Percentiles rank a stretch among this genome's conserved stretches.
phyloP scores from a whole-genome alignment of 2,113 vertebrate genomes.

The Megaleporinus macrocephalus region DNA sequence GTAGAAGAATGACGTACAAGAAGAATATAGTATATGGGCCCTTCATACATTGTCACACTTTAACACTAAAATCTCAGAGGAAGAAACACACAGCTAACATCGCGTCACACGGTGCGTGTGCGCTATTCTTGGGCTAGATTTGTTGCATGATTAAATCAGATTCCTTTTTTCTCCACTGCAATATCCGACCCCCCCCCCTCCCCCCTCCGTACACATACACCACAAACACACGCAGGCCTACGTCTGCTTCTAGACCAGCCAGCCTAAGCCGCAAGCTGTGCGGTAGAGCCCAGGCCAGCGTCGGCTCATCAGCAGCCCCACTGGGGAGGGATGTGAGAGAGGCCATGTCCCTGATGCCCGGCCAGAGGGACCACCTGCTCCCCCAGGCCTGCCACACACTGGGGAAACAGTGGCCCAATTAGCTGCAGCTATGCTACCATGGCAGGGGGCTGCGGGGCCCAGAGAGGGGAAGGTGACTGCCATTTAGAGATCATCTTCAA shows the following conservation, averaged over 20 bases:
- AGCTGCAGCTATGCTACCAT: conserved; percentile 3
- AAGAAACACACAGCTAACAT: too few species aligned
- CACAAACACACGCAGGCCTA: conserved; percentile 10
- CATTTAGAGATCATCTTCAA: conserved; percentile 39
- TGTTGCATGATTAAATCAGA: too few species aligned
- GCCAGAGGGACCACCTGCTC: conserved; percentile 21
- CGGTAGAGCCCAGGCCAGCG: not conserved
- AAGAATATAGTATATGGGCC: too few species aligned
- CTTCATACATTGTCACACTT: too few species aligned
- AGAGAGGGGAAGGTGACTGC: conserved; percentile 25
- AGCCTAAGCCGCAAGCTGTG: not conserved
- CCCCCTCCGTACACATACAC: not conserved
- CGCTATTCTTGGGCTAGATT: too few species aligned
- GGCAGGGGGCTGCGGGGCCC: not conserved
- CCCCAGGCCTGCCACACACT: conserved; percentile 23
- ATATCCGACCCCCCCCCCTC: not conserved
- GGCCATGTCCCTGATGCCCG: conserved; percentile 30
- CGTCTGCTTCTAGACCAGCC: conserved; percentile 2
- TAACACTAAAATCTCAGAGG: too few species aligned
- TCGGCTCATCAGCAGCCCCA: conserved; percentile 31
- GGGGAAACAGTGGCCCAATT: conserved; percentile 44
- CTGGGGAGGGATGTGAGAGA: conserved; percentile 1
- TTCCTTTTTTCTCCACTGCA: too few species aligned
- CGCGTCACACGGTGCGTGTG: too few species aligned
- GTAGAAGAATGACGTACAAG: too few species aligned